Percentiles rank a stretch among this genome's conserved stretches.
These are phyloP conservation scores for Halcyon smyrnensis DNA, from an alignment of 2,797 vertebrate genomes.

Conservation along the genomic window DNA sequence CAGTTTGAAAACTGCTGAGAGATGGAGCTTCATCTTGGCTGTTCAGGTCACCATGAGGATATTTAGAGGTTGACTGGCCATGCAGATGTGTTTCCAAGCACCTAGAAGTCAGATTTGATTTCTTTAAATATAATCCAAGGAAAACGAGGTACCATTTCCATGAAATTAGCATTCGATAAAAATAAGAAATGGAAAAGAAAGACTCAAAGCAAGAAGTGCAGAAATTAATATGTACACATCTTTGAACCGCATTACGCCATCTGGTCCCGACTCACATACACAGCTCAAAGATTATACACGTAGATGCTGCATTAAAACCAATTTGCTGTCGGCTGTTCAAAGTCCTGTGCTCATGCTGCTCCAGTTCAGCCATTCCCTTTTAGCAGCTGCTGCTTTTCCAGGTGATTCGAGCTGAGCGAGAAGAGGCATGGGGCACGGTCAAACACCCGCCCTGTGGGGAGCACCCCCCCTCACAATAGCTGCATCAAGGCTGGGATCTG, in stretches of 20 bases:
- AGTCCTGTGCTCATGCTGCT: background rate
- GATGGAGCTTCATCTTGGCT: fast-evolving
- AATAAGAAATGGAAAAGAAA: background rate
- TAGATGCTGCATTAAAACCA: background rate
- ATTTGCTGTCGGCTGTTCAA: background rate
- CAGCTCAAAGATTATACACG: background rate
- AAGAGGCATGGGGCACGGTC: background rate
- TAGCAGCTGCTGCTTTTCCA: background rate
- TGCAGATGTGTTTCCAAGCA: background rate
- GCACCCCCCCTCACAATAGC: too few relatives aligned
- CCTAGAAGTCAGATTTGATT: background rate
- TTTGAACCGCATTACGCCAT: fast-evolving
- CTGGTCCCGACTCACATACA: background rate
- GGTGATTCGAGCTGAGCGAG: background rate
- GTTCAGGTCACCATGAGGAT: background rate
- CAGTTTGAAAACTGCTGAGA: background rate
- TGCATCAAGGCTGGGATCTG: background rate
- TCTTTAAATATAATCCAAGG: background rate
- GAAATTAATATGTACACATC: background rate
- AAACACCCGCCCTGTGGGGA: fast-evolving
- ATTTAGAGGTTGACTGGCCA: background rate
- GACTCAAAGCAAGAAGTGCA: background rate
- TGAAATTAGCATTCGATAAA: background rate
- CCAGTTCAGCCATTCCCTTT: background rate
- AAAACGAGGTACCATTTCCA: background rate